Conservation (phyloP, 2,797 vertebrate genomes). For the Takifugu ocellatus region DNA sequence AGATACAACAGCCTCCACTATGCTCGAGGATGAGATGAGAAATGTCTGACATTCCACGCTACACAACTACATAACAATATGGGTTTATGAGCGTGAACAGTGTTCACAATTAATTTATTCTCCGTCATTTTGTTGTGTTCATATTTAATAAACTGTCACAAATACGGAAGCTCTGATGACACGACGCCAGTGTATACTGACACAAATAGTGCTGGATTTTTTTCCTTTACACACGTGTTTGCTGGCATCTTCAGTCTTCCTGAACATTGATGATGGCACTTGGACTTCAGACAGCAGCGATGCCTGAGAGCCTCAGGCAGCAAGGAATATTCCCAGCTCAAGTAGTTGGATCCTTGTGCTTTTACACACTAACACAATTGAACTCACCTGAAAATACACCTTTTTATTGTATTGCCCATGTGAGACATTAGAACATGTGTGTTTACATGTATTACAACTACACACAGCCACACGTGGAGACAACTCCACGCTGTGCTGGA, state of each 20-base stretch:
- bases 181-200: constrained; percentile 30
- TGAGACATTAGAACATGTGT: not conserved
- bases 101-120: constrained; percentile 42
- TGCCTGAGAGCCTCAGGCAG: constrained; percentile 4
- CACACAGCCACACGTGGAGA: constrained; percentile 8
- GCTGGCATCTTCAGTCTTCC: constrained; percentile 40
- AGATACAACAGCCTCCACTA: constrained; percentile 77
- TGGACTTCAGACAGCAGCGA: constrained; percentile 4
- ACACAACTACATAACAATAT: constrained; percentile 52
- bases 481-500: constrained; percentile 42
- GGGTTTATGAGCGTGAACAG: constrained; percentile 13
- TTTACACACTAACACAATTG: too few species aligned
- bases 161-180: constrained; percentile 38
- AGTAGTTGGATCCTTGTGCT: too few species aligned
- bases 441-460: constrained; percentile 3
- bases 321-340: not conserved
- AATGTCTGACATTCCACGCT: constrained; percentile 89
- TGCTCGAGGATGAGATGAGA: constrained; percentile 80
- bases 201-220: constrained; percentile 22
- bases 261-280: constrained; percentile 22
- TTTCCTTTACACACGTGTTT: constrained; percentile 52
- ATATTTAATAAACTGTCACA: constrained; percentile 36
- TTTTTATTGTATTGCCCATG: not conserved
- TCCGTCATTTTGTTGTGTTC: constrained; percentile 41
- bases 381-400: too few species aligned